Evolutionary conservation across 2,113 vertebrate genomes (phyloP).

Genomic region (Clarias batrachus): DNA sequence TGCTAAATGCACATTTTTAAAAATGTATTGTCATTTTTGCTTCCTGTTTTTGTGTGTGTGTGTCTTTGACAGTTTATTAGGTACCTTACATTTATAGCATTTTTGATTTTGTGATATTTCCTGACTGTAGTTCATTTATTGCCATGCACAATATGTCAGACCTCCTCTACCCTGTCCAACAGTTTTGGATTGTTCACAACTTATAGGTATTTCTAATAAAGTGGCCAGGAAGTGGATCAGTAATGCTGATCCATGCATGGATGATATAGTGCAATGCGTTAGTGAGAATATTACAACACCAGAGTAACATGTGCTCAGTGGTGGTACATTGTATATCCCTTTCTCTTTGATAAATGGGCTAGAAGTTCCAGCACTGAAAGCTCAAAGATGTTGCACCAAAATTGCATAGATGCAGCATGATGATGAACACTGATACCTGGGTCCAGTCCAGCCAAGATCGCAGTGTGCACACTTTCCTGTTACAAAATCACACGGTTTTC

Average conservation of each 20-base stretch:
- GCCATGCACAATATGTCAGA: neutral
- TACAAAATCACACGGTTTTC: slow-evolving; percentile 75
- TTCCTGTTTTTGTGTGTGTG: neutral
- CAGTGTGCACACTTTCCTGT: slow-evolving; percentile 80
- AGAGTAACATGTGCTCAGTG: neutral
- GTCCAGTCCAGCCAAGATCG: slow-evolving; percentile 81
- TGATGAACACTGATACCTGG: slow-evolving; percentile 70
- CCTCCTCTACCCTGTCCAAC: neutral
- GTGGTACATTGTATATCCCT: neutral
- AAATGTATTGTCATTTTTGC: neutral
- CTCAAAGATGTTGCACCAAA: neutral
- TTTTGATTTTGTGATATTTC: neutral
- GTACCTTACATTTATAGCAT: neutral
- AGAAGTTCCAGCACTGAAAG: neutral
- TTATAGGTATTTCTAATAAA: neutral
- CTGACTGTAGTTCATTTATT: neutral
- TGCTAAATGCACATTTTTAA: neutral
- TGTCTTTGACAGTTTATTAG: neutral
- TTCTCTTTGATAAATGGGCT: neutral
- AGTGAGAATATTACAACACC: neutral
- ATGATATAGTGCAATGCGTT: neutral
- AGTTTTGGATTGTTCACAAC: neutral
- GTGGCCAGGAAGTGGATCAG: neutral
- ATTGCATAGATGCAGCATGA: neutral
- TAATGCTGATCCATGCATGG: neutral